Conservation (phyloP, 2,797 vertebrate species). For the Paedocypris micromegethes region DNA sequence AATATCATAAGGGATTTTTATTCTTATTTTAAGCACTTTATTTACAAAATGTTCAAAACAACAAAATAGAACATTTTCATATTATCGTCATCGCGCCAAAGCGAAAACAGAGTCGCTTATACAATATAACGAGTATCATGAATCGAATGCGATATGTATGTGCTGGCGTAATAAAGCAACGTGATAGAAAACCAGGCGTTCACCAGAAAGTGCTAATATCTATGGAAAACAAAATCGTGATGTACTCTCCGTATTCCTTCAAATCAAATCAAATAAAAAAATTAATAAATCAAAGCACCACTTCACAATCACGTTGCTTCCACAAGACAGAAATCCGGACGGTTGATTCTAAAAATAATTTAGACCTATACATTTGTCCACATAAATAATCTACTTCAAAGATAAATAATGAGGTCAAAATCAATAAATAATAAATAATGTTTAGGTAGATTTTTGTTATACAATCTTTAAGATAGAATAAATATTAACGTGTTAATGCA, state of each 20-base stretch:
- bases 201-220: slow-evolving; percentile 46
- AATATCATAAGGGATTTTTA: slow-evolving; percentile 2
- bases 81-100: slow-evolving; percentile 74
- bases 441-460: slow-evolving; percentile 75
- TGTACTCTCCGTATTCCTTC: too few species aligned
- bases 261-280: slow-evolving; percentile 50
- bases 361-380: slow-evolving; percentile 72
- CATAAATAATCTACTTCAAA: slow-evolving; percentile 93
- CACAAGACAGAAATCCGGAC: slow-evolving; percentile 68
- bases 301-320: slow-evolving; percentile 69
- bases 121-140: slow-evolving; percentile 66
- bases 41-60: slow-evolving; percentile 86
- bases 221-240: too few species aligned
- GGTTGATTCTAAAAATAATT: slow-evolving; percentile 78
- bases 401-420: slow-evolving; percentile 99
- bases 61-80: slow-evolving; percentile 85
- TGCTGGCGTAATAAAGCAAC: slow-evolving; percentile 59
- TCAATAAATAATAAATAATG: slow-evolving; percentile 94
- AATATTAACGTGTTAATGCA: slow-evolving; percentile 76
- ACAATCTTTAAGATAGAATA: slow-evolving; percentile 77
- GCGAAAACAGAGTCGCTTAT: slow-evolving; percentile 62
- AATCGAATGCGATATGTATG: slow-evolving; percentile 66
- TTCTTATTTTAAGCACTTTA: slow-evolving; percentile 76
- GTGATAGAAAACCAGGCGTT: slow-evolving; percentile 16
- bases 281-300: slow-evolving; percentile 79